These are phyloP conservation scores for Ctenopoma multispine DNA, from an alignment of 2,797 vertebrate genomes.

Conservation along the genomic window DNA sequence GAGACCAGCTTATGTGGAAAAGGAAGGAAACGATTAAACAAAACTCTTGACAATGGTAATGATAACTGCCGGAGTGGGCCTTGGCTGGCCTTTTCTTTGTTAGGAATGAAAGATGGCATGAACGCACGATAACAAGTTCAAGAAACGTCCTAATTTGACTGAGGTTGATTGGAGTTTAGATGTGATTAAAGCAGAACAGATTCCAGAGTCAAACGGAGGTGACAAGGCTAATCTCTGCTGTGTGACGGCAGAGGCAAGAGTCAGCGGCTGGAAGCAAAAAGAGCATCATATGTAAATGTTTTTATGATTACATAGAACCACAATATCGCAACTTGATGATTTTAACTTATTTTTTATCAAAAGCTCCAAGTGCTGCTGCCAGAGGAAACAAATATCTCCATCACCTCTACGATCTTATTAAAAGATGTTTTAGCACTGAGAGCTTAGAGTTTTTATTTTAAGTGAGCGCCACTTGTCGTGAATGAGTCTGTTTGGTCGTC, in stretches of 20 bases:
- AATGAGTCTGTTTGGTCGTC: conserved; percentile 3
- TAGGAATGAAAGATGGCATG: conserved; percentile 63
- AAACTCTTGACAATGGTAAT: conserved; percentile 60
- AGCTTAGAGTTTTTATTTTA: not conserved
- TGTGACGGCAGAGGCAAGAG: conserved; percentile 39
- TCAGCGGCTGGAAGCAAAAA: conserved; percentile 14
- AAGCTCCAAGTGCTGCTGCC: not conserved
- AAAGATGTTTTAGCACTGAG: conserved; percentile 11
- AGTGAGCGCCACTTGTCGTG: not conserved
- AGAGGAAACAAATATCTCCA: not conserved
- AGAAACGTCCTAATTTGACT: conserved; percentile 60
- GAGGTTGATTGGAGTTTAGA: conserved; percentile 69
- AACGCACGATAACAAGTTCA: conserved; percentile 59
- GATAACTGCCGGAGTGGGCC: conserved; percentile 62
- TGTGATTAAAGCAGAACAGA: conserved; percentile 74
- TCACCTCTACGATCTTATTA: not conserved
- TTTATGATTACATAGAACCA: conserved; percentile 25
- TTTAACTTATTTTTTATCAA: conserved; percentile 8
- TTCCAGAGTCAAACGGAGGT: conserved; percentile 62
- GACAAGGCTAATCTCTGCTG: conserved; percentile 49
- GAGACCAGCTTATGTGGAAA: conserved; percentile 59
- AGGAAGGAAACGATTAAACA: conserved; percentile 77
- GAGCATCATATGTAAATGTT: conserved; percentile 7
- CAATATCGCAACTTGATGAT: not conserved
- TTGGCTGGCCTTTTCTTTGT: conserved; percentile 60